Evolutionary conservation across 2,113 vertebrate species (phyloP), one percentile per base, ranked within the genome.

Genomic region (Periophthalmus modestus): DNA sequence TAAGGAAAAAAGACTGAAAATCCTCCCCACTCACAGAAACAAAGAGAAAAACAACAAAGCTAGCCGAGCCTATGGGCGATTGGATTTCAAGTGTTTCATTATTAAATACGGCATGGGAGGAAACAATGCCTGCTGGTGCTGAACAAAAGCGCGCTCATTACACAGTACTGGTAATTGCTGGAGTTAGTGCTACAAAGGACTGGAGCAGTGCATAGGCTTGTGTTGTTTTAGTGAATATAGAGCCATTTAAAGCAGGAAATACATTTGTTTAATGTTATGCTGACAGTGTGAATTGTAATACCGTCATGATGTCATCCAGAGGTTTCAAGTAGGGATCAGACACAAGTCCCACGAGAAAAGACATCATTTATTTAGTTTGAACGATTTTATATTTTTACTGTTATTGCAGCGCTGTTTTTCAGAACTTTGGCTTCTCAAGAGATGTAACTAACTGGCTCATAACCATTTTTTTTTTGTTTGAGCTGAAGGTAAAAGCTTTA

Each of bases 131-230:
- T 13, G 57, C 74, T 77, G 77, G 69, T 23, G 59, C 74, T 75
- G 82, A 85, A 86, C 82, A 68, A 79, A 86, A 85, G 75, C 70
- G n/a, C 59, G 79, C 78, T 78, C 43, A 81, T 78, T 82, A 81
- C 23, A 69, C 23, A 73, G 61, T 59, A 62, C 59, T 74, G 68
- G 77, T 84, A 81, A 81, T 79, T 74, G 71, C 75, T 68, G 18
- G 19, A 70, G 61, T 78, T 73, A 74, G 83, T 34, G 78, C 57
- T 46, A 55, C 54, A 55, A 85, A 77, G 71, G 54, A 54, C 72
- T 54, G 72, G 23, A 9, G 9, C 18, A 2, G 10, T 65, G 33
- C 19, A 21, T 3, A 43, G 10, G 5, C 19, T 39, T 21, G 16
- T 39, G 33, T 55, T 55, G 19, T 55, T 55, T 55, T n/a, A 55